Evolutionary conservation across 1,140 invertebrate genomes (phyloP).

Genomic region (Cyrtorhinus lividipennis): DNA sequence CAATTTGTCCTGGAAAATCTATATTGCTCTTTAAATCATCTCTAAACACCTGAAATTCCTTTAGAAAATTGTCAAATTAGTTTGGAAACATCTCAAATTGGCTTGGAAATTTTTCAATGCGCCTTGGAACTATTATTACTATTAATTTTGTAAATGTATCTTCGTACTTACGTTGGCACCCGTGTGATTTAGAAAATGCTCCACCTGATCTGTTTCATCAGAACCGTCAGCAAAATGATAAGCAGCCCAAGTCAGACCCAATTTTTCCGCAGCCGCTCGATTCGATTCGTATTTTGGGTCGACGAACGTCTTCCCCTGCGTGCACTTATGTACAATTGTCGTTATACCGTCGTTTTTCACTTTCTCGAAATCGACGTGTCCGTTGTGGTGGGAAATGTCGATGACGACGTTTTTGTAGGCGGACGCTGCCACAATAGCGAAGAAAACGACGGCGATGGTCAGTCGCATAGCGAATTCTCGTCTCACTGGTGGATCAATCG

Average conservation of each 20-base stretch:
- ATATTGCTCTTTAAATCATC: no score
- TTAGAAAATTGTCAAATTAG: no score
- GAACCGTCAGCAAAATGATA: slow-evolving; percentile 2
- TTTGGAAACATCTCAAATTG: no score
- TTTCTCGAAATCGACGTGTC: background rate
- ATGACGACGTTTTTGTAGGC: background rate
- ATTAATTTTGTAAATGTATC: no score
- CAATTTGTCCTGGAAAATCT: no score
- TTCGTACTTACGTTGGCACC: background rate
- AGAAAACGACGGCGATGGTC: background rate
- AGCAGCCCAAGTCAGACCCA: slow-evolving; percentile 3
- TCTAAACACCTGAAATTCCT: no score
- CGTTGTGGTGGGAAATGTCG: background rate
- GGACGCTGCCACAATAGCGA: background rate
- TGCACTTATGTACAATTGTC: slow-evolving; percentile 4
- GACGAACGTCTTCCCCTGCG: background rate
- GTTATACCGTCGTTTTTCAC: background rate
- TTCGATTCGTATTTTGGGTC: background rate
- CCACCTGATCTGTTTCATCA: background rate
- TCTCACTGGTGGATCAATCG: no score
- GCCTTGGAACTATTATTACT: no score
- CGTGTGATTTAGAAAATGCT: background rate
- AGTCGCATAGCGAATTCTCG: background rate
- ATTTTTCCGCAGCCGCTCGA: background rate
- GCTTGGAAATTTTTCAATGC: no score